phyloP scores from a whole-genome alignment of 2,888 invertebrate genomes.

The Coenonympha glycerion region DNA sequence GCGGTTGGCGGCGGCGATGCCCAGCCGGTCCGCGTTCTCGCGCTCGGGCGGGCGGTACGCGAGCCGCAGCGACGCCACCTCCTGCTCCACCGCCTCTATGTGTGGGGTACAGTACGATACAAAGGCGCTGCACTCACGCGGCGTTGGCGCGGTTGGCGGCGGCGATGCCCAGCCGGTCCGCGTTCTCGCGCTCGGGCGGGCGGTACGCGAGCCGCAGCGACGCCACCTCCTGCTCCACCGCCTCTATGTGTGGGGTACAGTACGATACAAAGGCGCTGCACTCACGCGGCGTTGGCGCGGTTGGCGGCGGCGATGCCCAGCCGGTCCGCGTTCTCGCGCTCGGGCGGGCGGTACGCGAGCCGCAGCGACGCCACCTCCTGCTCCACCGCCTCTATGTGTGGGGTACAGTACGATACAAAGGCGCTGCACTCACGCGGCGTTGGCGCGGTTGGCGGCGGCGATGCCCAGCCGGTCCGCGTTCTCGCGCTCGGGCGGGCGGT shows the following conservation, averaged over 20 bases:
- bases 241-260: no score
- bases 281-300: not conserved
- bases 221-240: constrained; percentile 82
- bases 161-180: not conserved
- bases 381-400: constrained; percentile 46
- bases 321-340: constrained; percentile 36
- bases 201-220: constrained; percentile 86
- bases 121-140: no score
- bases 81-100: constrained; percentile 81
- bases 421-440: not conserved
- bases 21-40: constrained; percentile 35
- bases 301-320: not conserved
- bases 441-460: not conserved
- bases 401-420: not conserved
- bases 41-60: constrained; percentile 86
- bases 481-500: no score
- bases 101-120: no score
- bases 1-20: not conserved
- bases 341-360: constrained; percentile 88
- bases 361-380: constrained; percentile 83
- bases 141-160: not conserved
- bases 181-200: constrained; percentile 77
- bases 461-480: no score
- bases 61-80: constrained; percentile 81
- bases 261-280: not conserved